Evolutionary conservation across 2,113 vertebrate species (phyloP), one percentile per base, ranked within the genome.

Genomic region (Trematomus loennbergii): DNA sequence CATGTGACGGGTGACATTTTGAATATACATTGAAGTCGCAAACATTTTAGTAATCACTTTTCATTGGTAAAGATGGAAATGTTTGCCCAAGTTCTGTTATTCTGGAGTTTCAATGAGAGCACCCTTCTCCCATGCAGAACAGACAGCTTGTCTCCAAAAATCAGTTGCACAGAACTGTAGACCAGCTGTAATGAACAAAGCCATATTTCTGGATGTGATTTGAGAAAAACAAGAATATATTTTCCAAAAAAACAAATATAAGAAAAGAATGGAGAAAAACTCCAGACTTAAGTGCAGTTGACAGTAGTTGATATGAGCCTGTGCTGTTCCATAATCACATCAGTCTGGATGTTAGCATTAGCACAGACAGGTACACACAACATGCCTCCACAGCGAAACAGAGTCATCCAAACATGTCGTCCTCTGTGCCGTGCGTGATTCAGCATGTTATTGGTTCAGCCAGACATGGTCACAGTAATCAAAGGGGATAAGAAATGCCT

Each of bases 401-500:
- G 25, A 70, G 79, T 46, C 58, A 67, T 71, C 68, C 25, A 17
- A 29, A 70, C 54, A 54, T 58, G 81, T 72, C 67, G 20, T 87
- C 81, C 43, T 63, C 58, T 63, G 74, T 54, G 50, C 72, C 77
- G 60, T 59, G 74, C 43, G 63, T 48, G 78, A 72, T 60, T 43
- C 22, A 62, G 68, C 77, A 50, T 62, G 60, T 69, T 52, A 74
- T 66, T 55, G 60, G 57, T 46, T 83, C 33, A 81, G 67, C 68
- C 61, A 59, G 49, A 65, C 66, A 50, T 81, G 60, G 29, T 22
- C 83, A 49, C 71, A n/a, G 67, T 83, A 75, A 88, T 86, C 81
- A 85, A 76, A 79, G 75, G 63, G 81, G 64, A 73, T 75, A 59
- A 77, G 81, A 80, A 85, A 78, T 62, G 66, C 73, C 82, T 74